These are phyloP conservation scores for Agapostemon virescens DNA, from an alignment of 2,888 invertebrate species.

Conservation along the genomic window DNA sequence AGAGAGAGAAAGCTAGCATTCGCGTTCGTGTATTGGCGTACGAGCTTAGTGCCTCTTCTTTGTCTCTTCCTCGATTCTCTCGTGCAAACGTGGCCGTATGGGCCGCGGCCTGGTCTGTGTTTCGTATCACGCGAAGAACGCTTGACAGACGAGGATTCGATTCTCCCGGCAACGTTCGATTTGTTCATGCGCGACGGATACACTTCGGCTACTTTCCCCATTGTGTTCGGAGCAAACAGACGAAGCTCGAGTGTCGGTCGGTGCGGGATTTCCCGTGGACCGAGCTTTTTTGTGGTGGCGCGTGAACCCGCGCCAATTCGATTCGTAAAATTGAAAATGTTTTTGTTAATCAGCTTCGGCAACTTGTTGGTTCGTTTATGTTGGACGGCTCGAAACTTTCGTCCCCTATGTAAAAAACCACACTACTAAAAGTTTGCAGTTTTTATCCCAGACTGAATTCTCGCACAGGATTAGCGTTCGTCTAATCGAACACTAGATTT, in stretches of 20 bases:
- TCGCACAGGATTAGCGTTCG: not conserved
- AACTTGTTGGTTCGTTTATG: not conserved
- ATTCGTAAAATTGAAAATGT: slow-evolving; percentile 13
- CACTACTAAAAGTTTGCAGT: not conserved
- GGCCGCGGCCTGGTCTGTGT: slow-evolving; percentile 15
- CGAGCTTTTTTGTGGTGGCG: not conserved
- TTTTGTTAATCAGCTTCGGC: not conserved
- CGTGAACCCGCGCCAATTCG: not conserved
- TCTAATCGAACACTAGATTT: not conserved
- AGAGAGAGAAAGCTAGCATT: not conserved
- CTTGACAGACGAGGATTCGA: slow-evolving; percentile 15
- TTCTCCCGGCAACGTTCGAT: slow-evolving; percentile 32
- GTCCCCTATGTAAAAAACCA: not conserved
- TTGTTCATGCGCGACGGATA: slow-evolving; percentile 37
- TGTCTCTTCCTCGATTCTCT: slow-evolving; percentile 19
- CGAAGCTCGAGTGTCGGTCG: slow-evolving; percentile 9
- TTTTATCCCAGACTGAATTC: not conserved
- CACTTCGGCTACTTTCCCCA: slow-evolving; percentile 36
- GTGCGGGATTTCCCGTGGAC: slow-evolving; percentile 3
- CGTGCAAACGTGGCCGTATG: slow-evolving; percentile 46
- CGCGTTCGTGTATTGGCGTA: slow-evolving; percentile 41
- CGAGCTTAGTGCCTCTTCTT: slow-evolving; percentile 35
- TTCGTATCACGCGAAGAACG: slow-evolving; percentile 44
- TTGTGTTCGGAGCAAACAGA: slow-evolving; percentile 34
- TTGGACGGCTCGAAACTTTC: not conserved